Conservation (phyloP, 1,140 invertebrate species). For the Ylistrum balloti region DNA sequence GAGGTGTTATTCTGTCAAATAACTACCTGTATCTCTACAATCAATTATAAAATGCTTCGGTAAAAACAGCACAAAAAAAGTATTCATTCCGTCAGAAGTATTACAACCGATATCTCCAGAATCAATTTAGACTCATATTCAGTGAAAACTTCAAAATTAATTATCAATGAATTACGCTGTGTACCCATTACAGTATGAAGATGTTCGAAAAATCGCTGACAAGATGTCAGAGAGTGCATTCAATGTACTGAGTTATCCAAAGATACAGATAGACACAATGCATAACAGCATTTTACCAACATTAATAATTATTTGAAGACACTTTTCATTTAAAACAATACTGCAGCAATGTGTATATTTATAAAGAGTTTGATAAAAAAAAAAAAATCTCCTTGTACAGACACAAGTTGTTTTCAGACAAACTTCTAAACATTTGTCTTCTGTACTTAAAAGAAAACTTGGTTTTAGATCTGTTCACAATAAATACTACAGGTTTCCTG, state of each 20-base stretch:
- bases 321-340: too few species aligned
- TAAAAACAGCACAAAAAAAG: slow-evolving; percentile 33
- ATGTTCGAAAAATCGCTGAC: background rate
- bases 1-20: slow-evolving; percentile 16
- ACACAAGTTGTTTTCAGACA: too few species aligned
- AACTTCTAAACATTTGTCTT: too few species aligned
- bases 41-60: background rate
- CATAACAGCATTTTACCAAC: too few species aligned
- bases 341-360: too few species aligned
- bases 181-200: background rate
- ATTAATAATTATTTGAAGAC: too few species aligned
- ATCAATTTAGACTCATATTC: background rate
- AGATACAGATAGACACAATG: too few species aligned
- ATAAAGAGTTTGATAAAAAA: too few species aligned
- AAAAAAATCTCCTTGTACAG: too few species aligned
- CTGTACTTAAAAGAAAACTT: too few species aligned
- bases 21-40: background rate
- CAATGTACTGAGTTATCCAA: background rate
- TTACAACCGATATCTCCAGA: background rate
- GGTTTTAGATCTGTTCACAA: too few species aligned
- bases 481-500: too few species aligned
- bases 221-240: background rate
- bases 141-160: slow-evolving; percentile 17
- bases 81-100: background rate
- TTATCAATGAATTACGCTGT: background rate